Percentiles rank a stretch among this genome's conserved stretches.
phyloP scores from a whole-genome alignment of 2,888 invertebrate species.

The Anticlea derivata region DNA sequence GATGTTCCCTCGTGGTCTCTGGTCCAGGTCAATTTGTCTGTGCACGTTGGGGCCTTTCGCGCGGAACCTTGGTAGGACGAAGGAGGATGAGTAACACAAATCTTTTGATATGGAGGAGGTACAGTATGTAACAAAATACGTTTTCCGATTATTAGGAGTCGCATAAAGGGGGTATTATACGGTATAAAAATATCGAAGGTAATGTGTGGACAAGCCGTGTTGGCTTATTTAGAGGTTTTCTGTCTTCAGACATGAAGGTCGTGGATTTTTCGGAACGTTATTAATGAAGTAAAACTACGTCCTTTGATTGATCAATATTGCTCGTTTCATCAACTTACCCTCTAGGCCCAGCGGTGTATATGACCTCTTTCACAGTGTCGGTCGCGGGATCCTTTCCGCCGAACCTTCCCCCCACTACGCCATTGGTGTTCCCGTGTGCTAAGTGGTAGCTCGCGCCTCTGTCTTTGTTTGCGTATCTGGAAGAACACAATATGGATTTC shows the following conservation, averaged over 20 bases:
- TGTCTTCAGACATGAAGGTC: no score
- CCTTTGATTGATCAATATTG: background rate
- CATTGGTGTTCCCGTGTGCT: slow-evolving; percentile 86
- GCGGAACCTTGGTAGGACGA: slow-evolving; percentile 79
- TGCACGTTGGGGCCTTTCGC: slow-evolving; percentile 90
- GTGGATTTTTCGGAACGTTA: no score
- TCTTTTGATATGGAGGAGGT: no score
- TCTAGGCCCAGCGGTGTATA: slow-evolving; percentile 90
- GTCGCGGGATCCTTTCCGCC: slow-evolving; percentile 89
- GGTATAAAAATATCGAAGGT: no score
- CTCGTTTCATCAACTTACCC: slow-evolving; percentile 74
- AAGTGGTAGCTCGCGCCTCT: slow-evolving; percentile 88
- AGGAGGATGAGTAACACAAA: slow-evolving; percentile 1
- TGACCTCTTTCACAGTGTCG: slow-evolving; percentile 87
- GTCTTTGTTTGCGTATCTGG: slow-evolving; percentile 86
- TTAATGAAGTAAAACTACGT: no score
- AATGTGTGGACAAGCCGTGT: no score
- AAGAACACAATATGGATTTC: background rate
- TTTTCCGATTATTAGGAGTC: no score
- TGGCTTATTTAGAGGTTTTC: no score
- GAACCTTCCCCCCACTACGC: slow-evolving; percentile 88
- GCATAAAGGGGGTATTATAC: no score
- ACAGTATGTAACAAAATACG: no score
- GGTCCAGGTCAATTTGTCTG: slow-evolving; percentile 88
- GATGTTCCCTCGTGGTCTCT: slow-evolving; percentile 85